A percentile compares a stretch with the other conserved stretches of the same genome.
Conservation (phyloP, 2,113 vertebrate species). For the Alligator mississippiensis region DNA sequence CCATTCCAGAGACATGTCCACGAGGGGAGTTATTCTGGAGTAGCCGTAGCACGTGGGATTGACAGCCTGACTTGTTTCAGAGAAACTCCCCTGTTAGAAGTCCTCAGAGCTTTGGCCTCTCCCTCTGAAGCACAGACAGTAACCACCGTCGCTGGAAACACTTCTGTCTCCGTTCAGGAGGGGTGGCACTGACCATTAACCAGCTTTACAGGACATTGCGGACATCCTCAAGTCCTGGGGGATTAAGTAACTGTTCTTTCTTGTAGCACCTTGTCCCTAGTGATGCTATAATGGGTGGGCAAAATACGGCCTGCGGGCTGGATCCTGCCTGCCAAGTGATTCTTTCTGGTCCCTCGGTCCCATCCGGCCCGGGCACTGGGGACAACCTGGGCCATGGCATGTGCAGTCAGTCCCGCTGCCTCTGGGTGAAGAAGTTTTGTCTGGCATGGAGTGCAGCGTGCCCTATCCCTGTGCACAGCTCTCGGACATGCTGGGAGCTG, state of each 20-base stretch:
- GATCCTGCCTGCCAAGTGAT: no score
- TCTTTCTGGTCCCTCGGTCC: no score
- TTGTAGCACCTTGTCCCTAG: not conserved
- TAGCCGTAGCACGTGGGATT: not conserved
- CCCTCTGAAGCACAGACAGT: not conserved
- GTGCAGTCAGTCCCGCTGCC: no score
- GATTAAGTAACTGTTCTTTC: rapidly evolving
- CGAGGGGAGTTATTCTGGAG: not conserved
- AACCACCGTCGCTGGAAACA: not conserved
- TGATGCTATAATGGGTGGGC: no score
- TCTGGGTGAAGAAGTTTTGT: no score
- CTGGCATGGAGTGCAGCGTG: no score
- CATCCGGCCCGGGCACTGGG: no score
- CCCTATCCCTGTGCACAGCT: no score
- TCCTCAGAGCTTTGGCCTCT: not conserved
- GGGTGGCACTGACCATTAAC: not conserved
- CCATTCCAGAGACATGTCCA: not conserved
- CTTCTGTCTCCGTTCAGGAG: not conserved
- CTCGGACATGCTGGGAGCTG: no score
- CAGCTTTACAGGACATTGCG: not conserved
- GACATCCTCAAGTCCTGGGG: rapidly evolving
- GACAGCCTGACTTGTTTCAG: not conserved
- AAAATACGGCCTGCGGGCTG: no score
- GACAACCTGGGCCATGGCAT: no score
- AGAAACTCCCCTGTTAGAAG: not conserved